Base-by-base conservation (phyloP, 2,113 vertebrate species). In the Alexandromys fortis region DNA sequence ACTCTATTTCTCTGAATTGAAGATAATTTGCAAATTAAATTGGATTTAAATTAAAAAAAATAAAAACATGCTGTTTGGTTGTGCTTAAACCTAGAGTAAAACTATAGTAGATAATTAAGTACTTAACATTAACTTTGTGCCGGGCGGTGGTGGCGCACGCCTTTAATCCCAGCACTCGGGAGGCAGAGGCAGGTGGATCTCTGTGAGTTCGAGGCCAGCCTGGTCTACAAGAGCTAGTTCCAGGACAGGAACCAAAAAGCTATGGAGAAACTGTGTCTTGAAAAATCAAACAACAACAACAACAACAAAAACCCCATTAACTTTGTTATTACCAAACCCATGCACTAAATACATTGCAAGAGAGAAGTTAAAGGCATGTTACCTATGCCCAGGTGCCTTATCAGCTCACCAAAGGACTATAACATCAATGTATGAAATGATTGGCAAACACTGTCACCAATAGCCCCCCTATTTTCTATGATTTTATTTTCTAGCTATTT, bases 21-120 rank as follows among this genome's bases (percentile, higher is more conserved):
- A 82, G 92, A 22, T 85, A 75, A 76, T 82, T 82, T 33, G 12
- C 85, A 47, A 86, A 55, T 49, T 81, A 67, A 90, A 49, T 42
- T 75, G 92, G 49, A 81, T 68, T 81, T 55, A 75, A 90, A 30
- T 65, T 49, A 77, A 93, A 95, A 90, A 49, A 49, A 61, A 58
- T 19, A 19, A 58, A 82, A 55, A 9, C 67, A 82, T 63, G 26
- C 6, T 38, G 35, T 55, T 93, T 90, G 13, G 5, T 68, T 61
- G 47, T 68, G 33, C 11, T 70, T 70, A 28, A 65, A 91, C 87
- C 91, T 87, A 72, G 83, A 91, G 65, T 2, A 49, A 52, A 82
- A 77, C 30, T 45, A 28, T 76, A 22, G 38, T 61, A 82, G 11
- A 61, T 82, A 61, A 87, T 5, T 93, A 24, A 73, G 9, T 78